Percentiles rank a stretch among this genome's conserved stretches.
phyloP scores from a whole-genome alignment of 2,888 invertebrate species.

The Apoda limacodes region DNA sequence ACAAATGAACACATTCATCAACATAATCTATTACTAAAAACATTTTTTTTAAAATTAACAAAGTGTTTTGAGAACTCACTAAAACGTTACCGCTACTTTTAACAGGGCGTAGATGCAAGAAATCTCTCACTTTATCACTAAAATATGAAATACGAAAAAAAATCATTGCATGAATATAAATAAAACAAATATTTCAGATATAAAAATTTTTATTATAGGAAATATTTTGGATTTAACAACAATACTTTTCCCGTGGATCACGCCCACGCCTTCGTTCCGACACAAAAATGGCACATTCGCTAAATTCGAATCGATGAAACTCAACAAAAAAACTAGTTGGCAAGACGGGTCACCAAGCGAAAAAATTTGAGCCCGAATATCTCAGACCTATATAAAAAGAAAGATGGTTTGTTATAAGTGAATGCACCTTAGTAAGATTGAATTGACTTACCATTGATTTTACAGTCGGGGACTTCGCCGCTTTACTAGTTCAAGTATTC shows the following conservation, averaged over 20 bases:
- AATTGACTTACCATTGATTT: neutral
- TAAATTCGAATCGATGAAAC: conserved; percentile 7
- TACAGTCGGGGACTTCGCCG: no score
- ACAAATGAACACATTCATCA: no score
- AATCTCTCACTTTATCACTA: no score
- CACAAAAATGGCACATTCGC: conserved; percentile 45
- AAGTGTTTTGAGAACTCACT: no score
- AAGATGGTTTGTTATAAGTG: conserved; percentile 1
- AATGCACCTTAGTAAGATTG: neutral
- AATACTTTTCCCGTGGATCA: conserved; percentile 33
- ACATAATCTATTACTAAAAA: no score
- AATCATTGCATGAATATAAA: no score
- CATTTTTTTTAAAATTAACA: no score
- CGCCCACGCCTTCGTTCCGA: conserved; percentile 35
- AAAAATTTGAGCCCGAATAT: conserved; percentile 2
- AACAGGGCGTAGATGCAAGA: no score
- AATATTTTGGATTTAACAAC: conserved; percentile 69
- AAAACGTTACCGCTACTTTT: no score
- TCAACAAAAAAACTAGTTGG: neutral
- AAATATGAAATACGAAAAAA: no score
- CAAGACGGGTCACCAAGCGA: neutral
- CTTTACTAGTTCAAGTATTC: no score
- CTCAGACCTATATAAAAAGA: neutral
- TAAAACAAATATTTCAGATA: conserved; percentile 54
- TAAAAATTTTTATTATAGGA: conserved; percentile 71